Evolutionary conservation across 2,888 invertebrate species (phyloP).

Genomic region (Scaptomyza caliginosa): DNA sequence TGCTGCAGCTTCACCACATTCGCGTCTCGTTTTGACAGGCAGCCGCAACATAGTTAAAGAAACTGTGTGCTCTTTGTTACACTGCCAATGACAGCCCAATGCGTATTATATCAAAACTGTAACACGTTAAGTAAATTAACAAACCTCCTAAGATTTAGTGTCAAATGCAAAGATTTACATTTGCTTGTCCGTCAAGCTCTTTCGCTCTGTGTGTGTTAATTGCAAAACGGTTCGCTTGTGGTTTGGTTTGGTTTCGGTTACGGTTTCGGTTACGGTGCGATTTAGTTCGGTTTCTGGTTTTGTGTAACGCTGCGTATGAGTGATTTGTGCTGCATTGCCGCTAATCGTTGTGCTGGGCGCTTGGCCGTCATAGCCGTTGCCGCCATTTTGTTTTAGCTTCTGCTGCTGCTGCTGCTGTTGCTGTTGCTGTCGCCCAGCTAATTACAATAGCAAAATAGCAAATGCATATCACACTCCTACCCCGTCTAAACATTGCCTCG

Average conservation of each 20-base stretch:
- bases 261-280: neutral
- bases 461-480: slow-evolving; percentile 32
- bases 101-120: neutral
- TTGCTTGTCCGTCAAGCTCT: neutral
- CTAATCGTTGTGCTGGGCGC: slow-evolving; percentile 14
- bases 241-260: neutral
- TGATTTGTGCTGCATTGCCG: slow-evolving; percentile 52
- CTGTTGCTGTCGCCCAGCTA: slow-evolving; percentile 45
- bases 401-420: slow-evolving; percentile 38
- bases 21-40: slow-evolving; percentile 23
- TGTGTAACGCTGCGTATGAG: slow-evolving; percentile 53
- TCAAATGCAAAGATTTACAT: neutral
- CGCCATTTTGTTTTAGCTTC: slow-evolving; percentile 68
- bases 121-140: neutral
- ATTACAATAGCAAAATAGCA: slow-evolving; percentile 66
- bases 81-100: neutral
- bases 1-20: neutral
- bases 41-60: neutral
- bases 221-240: neutral
- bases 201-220: neutral
- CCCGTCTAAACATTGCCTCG: neutral
- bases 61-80: neutral
- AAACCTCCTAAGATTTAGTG: slow-evolving; percentile 1
- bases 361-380: slow-evolving; percentile 9
- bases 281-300: neutral